phyloP scores from a whole-genome alignment of 1,140 invertebrate genomes.

The Artemia franciscana region DNA sequence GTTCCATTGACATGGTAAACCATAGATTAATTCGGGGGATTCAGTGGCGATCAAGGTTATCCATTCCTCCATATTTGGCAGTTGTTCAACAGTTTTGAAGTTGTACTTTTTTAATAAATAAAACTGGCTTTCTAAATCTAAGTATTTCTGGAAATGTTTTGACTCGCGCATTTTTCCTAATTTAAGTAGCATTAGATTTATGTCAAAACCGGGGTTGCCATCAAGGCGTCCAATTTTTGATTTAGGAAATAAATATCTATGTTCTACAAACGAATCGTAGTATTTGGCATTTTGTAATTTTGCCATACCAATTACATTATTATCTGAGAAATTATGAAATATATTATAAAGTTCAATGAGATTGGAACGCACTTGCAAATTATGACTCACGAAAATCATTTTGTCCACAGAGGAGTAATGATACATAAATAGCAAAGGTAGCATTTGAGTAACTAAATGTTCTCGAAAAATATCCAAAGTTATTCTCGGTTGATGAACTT shows the following conservation, averaged over 20 bases:
- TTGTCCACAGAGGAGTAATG: conserved; percentile 9
- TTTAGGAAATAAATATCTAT: conserved; percentile 8
- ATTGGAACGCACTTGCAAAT: conserved; percentile 8
- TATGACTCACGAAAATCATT: conserved; percentile 7
- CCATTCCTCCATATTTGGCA: conserved; percentile 11
- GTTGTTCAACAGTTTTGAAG: conserved; percentile 4
- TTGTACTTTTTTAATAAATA: conserved; percentile 11
- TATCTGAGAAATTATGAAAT: conserved; percentile 8
- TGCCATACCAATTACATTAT: conserved; percentile 8
- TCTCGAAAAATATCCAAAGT: conserved; percentile 6
- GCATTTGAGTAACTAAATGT: conserved; percentile 8
- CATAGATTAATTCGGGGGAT: conserved; percentile 10
- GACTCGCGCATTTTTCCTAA: conserved; percentile 10
- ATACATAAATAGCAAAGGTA: conserved; percentile 11
- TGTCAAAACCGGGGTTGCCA: conserved; percentile 12
- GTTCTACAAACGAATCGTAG: conserved; percentile 8
- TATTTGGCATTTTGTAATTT: conserved; percentile 9
- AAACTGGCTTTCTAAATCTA: conserved; percentile 8
- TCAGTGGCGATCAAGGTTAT: conserved; percentile 11
- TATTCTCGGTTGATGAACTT: neutral
- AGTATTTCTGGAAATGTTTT: conserved; percentile 3
- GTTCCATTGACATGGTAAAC: conserved; percentile 13
- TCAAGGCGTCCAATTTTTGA: conserved; percentile 7
- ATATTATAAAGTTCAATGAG: conserved; percentile 9
- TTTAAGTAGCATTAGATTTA: conserved; percentile 9